These are phyloP conservation scores for Melanotaenia parkinsoni DNA, from an alignment of 2,797 vertebrate species.

Conservation along the genomic window DNA sequence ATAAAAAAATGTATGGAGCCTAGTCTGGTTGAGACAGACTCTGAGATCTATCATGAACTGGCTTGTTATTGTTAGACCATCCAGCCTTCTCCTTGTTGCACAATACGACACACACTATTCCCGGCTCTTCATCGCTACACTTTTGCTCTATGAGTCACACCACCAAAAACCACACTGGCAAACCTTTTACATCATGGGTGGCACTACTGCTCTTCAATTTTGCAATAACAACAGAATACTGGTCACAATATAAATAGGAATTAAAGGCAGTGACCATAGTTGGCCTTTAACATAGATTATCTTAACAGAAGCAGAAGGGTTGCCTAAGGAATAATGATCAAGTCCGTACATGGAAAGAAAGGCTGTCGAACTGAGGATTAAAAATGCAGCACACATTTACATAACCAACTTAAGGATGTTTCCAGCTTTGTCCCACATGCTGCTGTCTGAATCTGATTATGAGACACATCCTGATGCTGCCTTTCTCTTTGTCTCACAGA, in stretches of 20 bases:
- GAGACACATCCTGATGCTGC: conserved; percentile 35
- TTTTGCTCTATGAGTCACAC: conserved; percentile 59
- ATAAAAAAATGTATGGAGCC: conserved; percentile 24
- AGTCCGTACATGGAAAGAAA: conserved; percentile 8
- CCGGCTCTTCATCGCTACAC: conserved; percentile 41
- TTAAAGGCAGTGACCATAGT: conserved; percentile 43
- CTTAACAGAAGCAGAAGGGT: conserved; percentile 22
- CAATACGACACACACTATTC: conserved; percentile 54
- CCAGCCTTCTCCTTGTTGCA: conserved; percentile 45
- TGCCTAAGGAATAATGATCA: conserved; percentile 26
- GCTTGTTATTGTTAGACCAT: conserved; percentile 50
- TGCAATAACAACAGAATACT: conserved; percentile 41
- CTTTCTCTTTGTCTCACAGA: conserved; percentile 19
- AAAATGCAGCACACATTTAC: conserved; percentile 48
- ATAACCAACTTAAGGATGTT: conserved; percentile 44
- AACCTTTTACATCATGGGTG: conserved; percentile 57
- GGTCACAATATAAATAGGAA: conserved; percentile 49
- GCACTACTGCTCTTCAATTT: conserved; percentile 51
- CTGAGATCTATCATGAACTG: conserved; percentile 36
- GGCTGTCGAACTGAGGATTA: conserved; percentile 18
- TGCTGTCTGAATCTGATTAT: conserved; percentile 49
- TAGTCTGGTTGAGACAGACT: conserved; percentile 38
- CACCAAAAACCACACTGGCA: conserved; percentile 36
- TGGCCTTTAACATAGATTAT: conserved; percentile 46
- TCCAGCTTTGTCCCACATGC: conserved; percentile 38